Evolutionary conservation across 2,888 invertebrate genomes (phyloP).

Genomic region (Caradrina kadenii): DNA sequence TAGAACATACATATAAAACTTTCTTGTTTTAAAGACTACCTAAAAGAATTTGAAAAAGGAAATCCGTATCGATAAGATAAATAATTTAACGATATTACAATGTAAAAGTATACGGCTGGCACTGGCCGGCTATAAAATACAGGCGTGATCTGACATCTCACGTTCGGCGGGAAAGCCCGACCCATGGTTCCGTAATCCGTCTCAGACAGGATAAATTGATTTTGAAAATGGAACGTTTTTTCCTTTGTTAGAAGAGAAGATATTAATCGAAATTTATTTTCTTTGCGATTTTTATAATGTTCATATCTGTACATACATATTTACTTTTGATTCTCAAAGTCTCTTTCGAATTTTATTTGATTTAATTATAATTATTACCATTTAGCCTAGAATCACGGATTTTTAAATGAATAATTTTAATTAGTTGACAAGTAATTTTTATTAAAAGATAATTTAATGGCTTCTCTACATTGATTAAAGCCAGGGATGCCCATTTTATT

Average conservation of each 20-base stretch:
- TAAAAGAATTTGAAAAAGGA: conserved; percentile 43
- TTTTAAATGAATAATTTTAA: too few relatives aligned
- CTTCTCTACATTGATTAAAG: neutral
- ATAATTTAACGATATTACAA: conserved; percentile 23
- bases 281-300: too few relatives aligned
- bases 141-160: conserved; percentile 9
- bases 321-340: too few relatives aligned
- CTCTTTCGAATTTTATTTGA: too few relatives aligned
- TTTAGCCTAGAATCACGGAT: too few relatives aligned
- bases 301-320: too few relatives aligned
- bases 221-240: too few relatives aligned
- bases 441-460: neutral
- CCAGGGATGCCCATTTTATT: too few relatives aligned
- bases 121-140: conserved; percentile 21
- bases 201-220: neutral
- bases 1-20: conserved; percentile 9
- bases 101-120: conserved; percentile 25
- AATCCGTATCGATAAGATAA: conserved; percentile 28
- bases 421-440: too few relatives aligned
- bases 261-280: too few relatives aligned
- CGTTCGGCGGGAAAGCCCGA: conserved; percentile 20
- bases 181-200: neutral
- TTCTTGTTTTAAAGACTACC: conserved; percentile 13
- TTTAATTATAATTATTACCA: too few relatives aligned
- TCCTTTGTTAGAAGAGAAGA: neutral